These are phyloP conservation scores for Tholera decimalis DNA, from an alignment of 2,888 invertebrate genomes.

Conservation along the genomic window DNA sequence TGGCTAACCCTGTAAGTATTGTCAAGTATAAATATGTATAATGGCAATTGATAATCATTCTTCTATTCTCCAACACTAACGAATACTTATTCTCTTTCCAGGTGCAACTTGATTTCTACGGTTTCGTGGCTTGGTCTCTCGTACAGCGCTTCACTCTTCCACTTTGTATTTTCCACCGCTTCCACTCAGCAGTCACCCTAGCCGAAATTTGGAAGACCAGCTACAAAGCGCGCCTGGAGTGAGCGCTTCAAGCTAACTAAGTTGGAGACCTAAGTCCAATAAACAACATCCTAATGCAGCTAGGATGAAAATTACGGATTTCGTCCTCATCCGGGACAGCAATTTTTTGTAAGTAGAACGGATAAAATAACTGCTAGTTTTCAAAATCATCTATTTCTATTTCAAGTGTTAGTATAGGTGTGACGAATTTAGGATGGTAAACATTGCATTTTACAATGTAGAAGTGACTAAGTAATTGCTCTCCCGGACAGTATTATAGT, in stretches of 20 bases:
- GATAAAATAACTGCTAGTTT: slow-evolving; percentile 83
- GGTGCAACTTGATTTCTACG: slow-evolving; percentile 97
- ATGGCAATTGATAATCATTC: background rate
- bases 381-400: slow-evolving; percentile 82
- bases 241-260: slow-evolving; percentile 80
- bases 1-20: slow-evolving; percentile 95
- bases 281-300: slow-evolving; percentile 70
- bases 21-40: background rate
- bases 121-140: slow-evolving; percentile 97
- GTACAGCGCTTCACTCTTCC: slow-evolving; percentile 98
- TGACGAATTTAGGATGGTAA: slow-evolving; percentile 79
- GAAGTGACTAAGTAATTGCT: slow-evolving; percentile 73
- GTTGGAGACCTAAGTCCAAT: slow-evolving; percentile 74
- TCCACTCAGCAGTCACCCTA: slow-evolving; percentile 98
- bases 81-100: slow-evolving; percentile 68
- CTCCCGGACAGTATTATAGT: slow-evolving; percentile 75
- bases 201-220: slow-evolving; percentile 99
- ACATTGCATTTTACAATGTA: slow-evolving; percentile 70
- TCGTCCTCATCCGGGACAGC: slow-evolving; percentile 89
- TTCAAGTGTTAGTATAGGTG: slow-evolving; percentile 80
- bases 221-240: slow-evolving; percentile 97
- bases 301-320: slow-evolving; percentile 77
- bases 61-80: background rate
- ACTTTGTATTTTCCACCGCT: slow-evolving; percentile 98
- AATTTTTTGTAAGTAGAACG: slow-evolving; percentile 84